phyloP scores from a whole-genome alignment of 37 sponge, comb jelly and placozoan genomes.

The Halisarca cf. caerulea region DNA sequence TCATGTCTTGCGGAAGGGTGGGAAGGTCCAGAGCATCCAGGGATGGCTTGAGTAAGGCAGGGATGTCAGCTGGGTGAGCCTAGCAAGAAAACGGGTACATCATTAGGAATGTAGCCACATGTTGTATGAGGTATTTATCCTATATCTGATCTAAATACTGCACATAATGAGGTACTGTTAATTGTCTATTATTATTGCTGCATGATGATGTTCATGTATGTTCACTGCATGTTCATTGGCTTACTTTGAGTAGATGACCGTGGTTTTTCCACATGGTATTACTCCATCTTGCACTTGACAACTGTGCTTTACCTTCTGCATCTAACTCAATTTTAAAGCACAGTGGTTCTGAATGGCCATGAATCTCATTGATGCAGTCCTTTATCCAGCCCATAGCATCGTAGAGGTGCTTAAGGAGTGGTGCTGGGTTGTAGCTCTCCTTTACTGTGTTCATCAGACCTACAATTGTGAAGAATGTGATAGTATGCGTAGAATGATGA shows the following conservation, averaged over 20 bases:
- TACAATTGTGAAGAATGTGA: too few relatives aligned
- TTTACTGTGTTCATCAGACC: too few relatives aligned
- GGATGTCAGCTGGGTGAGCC: background rate
- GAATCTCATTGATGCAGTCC: constrained; percentile 21
- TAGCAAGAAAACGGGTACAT: too few relatives aligned
- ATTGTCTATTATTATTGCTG: too few relatives aligned
- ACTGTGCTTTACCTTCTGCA: background rate
- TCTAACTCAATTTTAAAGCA: constrained; percentile 18
- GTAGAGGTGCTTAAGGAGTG: background rate
- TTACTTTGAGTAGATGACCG: constrained; percentile 1
- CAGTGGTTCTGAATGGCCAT: constrained; percentile 34
- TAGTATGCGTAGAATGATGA: too few relatives aligned
- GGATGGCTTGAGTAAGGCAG: background rate
- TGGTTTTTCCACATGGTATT: constrained; percentile 13
- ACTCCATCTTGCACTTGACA: constrained; percentile 16
- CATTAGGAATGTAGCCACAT: too few relatives aligned
- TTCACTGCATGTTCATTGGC: too few relatives aligned
- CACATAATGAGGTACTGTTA: too few relatives aligned
- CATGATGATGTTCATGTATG: too few relatives aligned
- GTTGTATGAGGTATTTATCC: too few relatives aligned
- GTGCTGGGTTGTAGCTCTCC: constrained; percentile 33
- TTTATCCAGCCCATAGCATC: constrained; percentile 23
- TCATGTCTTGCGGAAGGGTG: background rate
- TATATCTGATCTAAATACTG: too few relatives aligned
- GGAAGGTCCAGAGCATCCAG: background rate